Evolutionary conservation across 2,888 invertebrate genomes (phyloP).

Genomic region (Pachliopta kotzebuea): DNA sequence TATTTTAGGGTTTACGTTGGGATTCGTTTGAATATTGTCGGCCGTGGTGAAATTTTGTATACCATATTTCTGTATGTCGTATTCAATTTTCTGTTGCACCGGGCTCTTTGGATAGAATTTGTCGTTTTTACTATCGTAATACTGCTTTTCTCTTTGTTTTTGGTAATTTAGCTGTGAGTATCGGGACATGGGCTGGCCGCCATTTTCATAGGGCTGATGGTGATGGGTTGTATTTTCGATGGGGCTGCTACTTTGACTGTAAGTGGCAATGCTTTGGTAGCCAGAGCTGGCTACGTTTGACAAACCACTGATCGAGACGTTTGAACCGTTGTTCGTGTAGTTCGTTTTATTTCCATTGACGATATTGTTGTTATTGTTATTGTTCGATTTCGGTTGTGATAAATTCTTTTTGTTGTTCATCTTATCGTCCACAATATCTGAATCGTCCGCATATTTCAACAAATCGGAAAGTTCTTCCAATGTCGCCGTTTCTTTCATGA

Average conservation of each 20-base stretch:
- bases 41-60: slow-evolving; percentile 76
- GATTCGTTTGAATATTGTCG: slow-evolving; percentile 62
- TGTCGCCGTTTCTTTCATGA: slow-evolving; percentile 80
- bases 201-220: slow-evolving; percentile 69
- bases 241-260: slow-evolving; percentile 93
- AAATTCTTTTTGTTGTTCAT: slow-evolving; percentile 74
- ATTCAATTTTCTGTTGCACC: slow-evolving; percentile 76
- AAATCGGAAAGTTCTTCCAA: slow-evolving; percentile 87
- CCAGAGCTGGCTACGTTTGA: slow-evolving; percentile 91
- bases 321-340: slow-evolving; percentile 85
- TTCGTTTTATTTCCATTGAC: slow-evolving; percentile 69
- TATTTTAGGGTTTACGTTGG: slow-evolving; percentile 65
- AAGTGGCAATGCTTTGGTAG: slow-evolving; percentile 93
- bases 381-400: slow-evolving; percentile 61
- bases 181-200: slow-evolving; percentile 72
- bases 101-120: slow-evolving; percentile 77
- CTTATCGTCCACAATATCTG: slow-evolving; percentile 79
- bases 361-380: slow-evolving; percentile 62
- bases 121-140: slow-evolving; percentile 72
- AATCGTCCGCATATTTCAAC: slow-evolving; percentile 87
- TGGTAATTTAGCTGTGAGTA: slow-evolving; percentile 76
- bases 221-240: slow-evolving; percentile 83
- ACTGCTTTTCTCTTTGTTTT: slow-evolving; percentile 76
- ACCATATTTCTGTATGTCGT: slow-evolving; percentile 74
- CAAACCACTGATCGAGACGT: slow-evolving; percentile 89